These are phyloP conservation scores for Balaeniceps rex DNA, from an alignment of 2,113 vertebrate species.

Conservation along the genomic window DNA sequence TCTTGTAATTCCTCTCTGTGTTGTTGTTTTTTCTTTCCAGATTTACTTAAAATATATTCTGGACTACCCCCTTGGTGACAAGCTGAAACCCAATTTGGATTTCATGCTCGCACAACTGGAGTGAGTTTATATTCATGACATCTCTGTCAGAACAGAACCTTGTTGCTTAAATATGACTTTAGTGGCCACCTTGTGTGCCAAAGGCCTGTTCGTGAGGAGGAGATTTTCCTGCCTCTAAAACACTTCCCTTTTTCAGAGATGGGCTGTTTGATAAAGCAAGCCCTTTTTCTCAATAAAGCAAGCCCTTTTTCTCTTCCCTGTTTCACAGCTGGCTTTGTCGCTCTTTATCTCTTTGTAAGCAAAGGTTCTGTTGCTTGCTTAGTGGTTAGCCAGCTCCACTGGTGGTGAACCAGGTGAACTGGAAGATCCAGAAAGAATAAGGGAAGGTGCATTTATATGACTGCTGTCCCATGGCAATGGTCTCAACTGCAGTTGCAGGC, in stretches of 20 bases:
- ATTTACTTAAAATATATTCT: conserved; percentile 96
- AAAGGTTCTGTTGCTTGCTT: background rate
- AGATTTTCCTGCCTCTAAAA: background rate
- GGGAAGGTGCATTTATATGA: background rate
- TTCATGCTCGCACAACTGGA: conserved; percentile 90
- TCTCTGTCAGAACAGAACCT: background rate
- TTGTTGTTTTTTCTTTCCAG: conserved; percentile 64
- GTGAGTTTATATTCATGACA: conserved; percentile 61
- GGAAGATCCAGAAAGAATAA: background rate
- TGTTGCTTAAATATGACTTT: background rate
- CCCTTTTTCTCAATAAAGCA: background rate
- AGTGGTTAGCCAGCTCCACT: background rate
- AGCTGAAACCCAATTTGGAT: conserved; percentile 84
- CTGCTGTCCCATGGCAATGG: background rate
- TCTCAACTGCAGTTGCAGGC: background rate
- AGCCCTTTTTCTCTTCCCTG: background rate
- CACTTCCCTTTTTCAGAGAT: background rate
- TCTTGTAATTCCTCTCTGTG: background rate
- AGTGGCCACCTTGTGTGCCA: background rate
- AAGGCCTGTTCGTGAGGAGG: background rate
- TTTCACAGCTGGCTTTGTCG: background rate
- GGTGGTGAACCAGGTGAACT: background rate
- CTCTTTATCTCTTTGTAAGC: background rate
- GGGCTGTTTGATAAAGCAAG: background rate
- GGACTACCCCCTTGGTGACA: conserved; percentile 93